Base-by-base conservation (phyloP, 2,888 invertebrate species). In the Eupithecia tripunctaria region DNA sequence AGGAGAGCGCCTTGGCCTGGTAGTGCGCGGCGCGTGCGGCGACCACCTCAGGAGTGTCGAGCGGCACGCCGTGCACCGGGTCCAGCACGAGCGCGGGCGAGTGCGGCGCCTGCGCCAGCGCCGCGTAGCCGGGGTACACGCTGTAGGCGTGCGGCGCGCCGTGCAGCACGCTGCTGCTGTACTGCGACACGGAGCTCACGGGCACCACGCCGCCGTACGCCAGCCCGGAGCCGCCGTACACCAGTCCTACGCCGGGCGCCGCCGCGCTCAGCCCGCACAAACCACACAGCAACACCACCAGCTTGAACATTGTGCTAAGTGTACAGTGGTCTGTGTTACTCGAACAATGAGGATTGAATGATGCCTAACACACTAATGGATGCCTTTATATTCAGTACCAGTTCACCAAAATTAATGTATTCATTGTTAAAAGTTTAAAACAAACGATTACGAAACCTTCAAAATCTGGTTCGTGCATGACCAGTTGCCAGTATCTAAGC, bases 231-330 rank as follows among this genome's bases (percentile, higher is more conserved):
- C 63, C 88, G n/a, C 68, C 43, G 68, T 68, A 68, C 27, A 91
- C 91, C 38, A 88, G 85, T 14, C 56, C 56, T 63, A 90, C 88
- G 65, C 87, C 73, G 15, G 94, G 94, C 86, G 92, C 64, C 25
- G 64, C 64, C 78, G 91, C 95, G 84, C 95, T 95, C 64, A 36
- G 38, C 21, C 36, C 64, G 56, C 56, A 56, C 64, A 64, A 38
- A 84, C 95, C 95, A 87, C 38, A 38, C 21, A 95, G 95, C 94
- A 96, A 95, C 90, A 95, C 95, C 94, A 95, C 95, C 95, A 94
- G 86, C 88, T 94, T 94, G 85, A 83, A 91, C 94, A 94, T 94
- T 84, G 36, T 15, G 32, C 21, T 36, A 8, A 60, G n/a, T 63
- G n/a, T 36, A 36, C 3, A 64, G 85, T 94, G 92, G 91, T 93